Evolutionary conservation across 1,140 invertebrate species (phyloP).

Genomic region (Melanaphis sacchari): DNA sequence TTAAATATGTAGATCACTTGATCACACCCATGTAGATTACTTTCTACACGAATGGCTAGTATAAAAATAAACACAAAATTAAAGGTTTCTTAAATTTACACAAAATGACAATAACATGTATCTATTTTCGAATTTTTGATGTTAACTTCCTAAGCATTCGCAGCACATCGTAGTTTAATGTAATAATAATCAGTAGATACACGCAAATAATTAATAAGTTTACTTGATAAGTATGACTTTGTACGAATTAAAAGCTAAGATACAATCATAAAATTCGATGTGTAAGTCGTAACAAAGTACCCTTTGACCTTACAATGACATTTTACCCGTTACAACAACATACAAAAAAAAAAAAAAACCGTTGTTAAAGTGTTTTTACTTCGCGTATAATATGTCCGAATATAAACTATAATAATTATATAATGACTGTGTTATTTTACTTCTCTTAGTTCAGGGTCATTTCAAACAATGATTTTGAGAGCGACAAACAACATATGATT

Average conservation of each 20-base stretch:
- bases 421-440: conserved; percentile 9
- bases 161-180: not conserved
- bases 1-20: too few species aligned
- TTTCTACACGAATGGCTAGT: too few species aligned
- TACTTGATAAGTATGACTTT: not conserved
- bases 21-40: too few species aligned
- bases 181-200: not conserved
- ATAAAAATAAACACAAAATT: not conserved
- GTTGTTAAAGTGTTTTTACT: not conserved
- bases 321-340: not conserved
- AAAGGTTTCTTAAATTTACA: not conserved
- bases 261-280: not conserved
- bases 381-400: not conserved
- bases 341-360: conserved; percentile 11
- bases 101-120: not conserved
- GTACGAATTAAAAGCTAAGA: not conserved
- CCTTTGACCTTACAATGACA: conserved; percentile 38
- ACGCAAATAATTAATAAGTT: not conserved
- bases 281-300: not conserved
- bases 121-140: not conserved
- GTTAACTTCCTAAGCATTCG: not conserved
- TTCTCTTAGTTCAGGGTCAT: conserved; percentile 24
- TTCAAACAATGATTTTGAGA: conserved; percentile 8
- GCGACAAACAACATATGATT: not conserved
- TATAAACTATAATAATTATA: not conserved